Conservation (phyloP, 2,888 invertebrate genomes). For the Agrypnus murinus region DNA sequence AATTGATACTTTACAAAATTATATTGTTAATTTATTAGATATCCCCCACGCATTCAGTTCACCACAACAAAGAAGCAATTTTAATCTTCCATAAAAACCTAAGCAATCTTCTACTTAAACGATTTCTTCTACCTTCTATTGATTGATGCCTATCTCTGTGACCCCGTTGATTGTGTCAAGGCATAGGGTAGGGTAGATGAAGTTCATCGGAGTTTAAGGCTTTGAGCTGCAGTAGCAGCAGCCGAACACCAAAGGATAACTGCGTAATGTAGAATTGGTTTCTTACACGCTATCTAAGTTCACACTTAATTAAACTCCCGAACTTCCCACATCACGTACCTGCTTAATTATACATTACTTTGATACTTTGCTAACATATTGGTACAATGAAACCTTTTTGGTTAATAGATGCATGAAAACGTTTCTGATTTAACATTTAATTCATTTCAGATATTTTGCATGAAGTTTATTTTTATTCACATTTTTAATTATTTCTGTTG, state of each 20-base stretch:
- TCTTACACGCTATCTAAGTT: conserved; percentile 50
- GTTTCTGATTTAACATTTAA: too few species aligned
- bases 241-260: conserved; percentile 23
- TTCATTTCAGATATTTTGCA: too few species aligned
- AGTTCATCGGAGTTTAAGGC: conserved; percentile 35
- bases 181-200: conserved; percentile 24
- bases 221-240: conserved; percentile 29
- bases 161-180: conserved; percentile 41
- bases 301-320: conserved; percentile 60
- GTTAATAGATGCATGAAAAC: not conserved
- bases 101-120: conserved; percentile 41
- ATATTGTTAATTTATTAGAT: too few species aligned
- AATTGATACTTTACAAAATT: not conserved
- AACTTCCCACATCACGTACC: conserved; percentile 52
- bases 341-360: conserved; percentile 33
- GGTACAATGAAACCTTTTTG: not conserved
- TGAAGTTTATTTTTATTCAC: too few species aligned
- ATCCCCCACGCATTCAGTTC: not conserved
- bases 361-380: conserved; percentile 8
- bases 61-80: conserved; percentile 26
- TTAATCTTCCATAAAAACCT: conserved; percentile 33
- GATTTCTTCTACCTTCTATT: conserved; percentile 39
- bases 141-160: conserved; percentile 41
- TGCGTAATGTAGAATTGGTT: conserved; percentile 34
- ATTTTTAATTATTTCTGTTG: too few species aligned